Conservation (phyloP, 2,888 invertebrate species). For the Nesidiocoris tenuis region DNA sequence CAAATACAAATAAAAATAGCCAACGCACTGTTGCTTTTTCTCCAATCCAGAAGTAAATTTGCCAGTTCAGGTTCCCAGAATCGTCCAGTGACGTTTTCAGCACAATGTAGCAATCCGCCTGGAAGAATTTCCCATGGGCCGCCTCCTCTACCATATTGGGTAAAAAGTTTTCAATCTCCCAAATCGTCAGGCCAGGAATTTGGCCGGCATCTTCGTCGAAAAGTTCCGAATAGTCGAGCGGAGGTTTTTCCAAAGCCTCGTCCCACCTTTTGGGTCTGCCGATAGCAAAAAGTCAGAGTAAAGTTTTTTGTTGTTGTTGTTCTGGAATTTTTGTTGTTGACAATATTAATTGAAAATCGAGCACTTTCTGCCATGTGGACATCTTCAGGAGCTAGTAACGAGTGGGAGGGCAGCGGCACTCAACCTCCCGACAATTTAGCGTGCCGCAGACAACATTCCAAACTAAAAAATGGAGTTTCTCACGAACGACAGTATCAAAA, state of each 20-base stretch:
- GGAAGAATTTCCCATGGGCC: constrained; percentile 80
- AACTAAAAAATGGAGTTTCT: too few relatives aligned
- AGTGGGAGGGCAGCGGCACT: too few relatives aligned
- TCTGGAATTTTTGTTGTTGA: too few relatives aligned
- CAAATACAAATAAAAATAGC: too few relatives aligned
- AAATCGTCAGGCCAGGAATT: constrained; percentile 85
- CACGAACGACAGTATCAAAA: too few relatives aligned
- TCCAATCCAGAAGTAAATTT: constrained; percentile 99
- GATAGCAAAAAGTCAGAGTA: constrained; percentile 15
- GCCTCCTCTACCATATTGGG: constrained; percentile 91
- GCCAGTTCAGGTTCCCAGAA: constrained; percentile 82
- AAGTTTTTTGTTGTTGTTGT: too few relatives aligned
- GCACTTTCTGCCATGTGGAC: too few relatives aligned
- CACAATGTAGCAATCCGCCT: constrained; percentile 98
- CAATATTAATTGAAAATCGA: too few relatives aligned
- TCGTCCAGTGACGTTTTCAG: constrained; percentile 84
- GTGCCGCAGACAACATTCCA: too few relatives aligned
- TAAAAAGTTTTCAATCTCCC: constrained; percentile 99
- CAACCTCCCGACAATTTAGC: too few relatives aligned
- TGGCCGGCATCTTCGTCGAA: constrained; percentile 95
- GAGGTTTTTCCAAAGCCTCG: constrained; percentile 82
- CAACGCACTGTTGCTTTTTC: constrained; percentile 82
- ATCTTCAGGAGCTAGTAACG: too few relatives aligned
- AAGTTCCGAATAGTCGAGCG: constrained; percentile 94
- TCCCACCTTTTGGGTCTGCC: constrained; percentile 92